A percentile compares a stretch with the other conserved stretches of the same genome.
phyloP scores from a whole-genome alignment of 1,140 invertebrate species.

The Argopecten irradians region DNA sequence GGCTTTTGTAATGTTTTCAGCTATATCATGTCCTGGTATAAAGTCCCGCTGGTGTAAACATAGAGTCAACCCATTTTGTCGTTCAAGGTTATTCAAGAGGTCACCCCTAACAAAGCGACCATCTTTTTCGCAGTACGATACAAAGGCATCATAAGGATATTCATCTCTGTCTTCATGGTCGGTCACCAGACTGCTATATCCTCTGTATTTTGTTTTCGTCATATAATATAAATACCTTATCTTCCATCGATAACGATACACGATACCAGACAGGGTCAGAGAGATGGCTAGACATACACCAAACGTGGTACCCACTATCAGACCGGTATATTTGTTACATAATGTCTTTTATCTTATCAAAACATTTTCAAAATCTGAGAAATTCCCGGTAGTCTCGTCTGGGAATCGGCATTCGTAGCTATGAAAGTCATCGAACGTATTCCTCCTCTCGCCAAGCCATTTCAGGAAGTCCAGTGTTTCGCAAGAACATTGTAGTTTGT shows the following conservation, averaged over 20 bases:
- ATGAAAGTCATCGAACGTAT: not conserved
- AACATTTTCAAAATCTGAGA: slow-evolving; percentile 31
- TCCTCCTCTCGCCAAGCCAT: slow-evolving; percentile 48
- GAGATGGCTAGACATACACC: slow-evolving; percentile 33
- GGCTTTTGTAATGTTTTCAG: slow-evolving; percentile 35
- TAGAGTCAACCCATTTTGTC: slow-evolving; percentile 35
- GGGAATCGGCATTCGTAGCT: slow-evolving; percentile 42
- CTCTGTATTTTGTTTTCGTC: slow-evolving; percentile 43
- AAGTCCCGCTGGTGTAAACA: slow-evolving; percentile 62
- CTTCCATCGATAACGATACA: slow-evolving; percentile 60
- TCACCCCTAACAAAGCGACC: slow-evolving; percentile 35
- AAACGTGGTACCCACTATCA: slow-evolving; percentile 40
- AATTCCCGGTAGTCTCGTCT: slow-evolving; percentile 24
- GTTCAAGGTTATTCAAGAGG: slow-evolving; percentile 38
- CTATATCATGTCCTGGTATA: slow-evolving; percentile 34
- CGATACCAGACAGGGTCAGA: slow-evolving; percentile 38
- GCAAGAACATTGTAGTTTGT: slow-evolving; percentile 54
- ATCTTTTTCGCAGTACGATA: slow-evolving; percentile 58
- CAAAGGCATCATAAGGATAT: slow-evolving; percentile 58
- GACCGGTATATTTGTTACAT: slow-evolving; percentile 38
- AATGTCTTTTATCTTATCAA: slow-evolving; percentile 30
- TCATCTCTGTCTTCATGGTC: slow-evolving; percentile 4
- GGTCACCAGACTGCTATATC: not conserved
- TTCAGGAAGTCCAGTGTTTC: slow-evolving; percentile 48
- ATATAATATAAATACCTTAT: slow-evolving; percentile 63